Evolutionary conservation across 2,888 invertebrate species (phyloP).

Genomic region (Caradrina clavipalpis): DNA sequence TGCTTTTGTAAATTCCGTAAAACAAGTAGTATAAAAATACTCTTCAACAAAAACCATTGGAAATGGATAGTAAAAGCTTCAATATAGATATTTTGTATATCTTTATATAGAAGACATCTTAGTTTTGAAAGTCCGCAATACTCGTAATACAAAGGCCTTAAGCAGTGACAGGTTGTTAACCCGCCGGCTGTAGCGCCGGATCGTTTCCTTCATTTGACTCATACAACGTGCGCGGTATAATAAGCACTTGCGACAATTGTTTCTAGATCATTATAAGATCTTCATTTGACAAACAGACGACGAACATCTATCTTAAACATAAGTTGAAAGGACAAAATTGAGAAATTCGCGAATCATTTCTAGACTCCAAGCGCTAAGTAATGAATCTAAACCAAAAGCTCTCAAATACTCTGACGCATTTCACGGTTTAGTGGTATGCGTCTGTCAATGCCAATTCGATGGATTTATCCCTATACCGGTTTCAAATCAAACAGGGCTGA

Average conservation of each 20-base stretch:
- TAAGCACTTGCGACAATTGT: conserved; percentile 58
- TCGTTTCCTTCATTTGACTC: conserved; percentile 61
- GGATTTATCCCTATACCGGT: not conserved
- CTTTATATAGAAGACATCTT: conserved; percentile 9
- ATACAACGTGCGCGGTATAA: conserved; percentile 58
- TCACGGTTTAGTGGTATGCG: conserved; percentile 5
- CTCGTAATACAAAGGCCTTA: conserved; percentile 43
- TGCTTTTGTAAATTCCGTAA: conserved; percentile 20
- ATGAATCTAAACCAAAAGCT: conserved; percentile 4
- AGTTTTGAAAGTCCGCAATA: conserved; percentile 43
- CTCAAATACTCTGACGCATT: conserved; percentile 3
- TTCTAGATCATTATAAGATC: conserved; percentile 56
- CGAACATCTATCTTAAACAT: conserved; percentile 1
- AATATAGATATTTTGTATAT: too few species aligned
- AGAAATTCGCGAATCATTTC: not conserved
- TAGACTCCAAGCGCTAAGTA: not conserved
- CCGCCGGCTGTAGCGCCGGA: conserved; percentile 53
- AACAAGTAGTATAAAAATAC: conserved; percentile 3
- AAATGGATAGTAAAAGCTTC: not conserved
- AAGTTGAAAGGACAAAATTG: not conserved
- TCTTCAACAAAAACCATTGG: not conserved
- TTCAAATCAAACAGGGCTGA: conserved; percentile 2
- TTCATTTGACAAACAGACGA: conserved; percentile 2
- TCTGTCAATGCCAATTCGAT: not conserved
- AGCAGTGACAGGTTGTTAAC: conserved; percentile 49